Conservation (phyloP, 2,888 invertebrate genomes). For the Hypselothyrea guttata region DNA sequence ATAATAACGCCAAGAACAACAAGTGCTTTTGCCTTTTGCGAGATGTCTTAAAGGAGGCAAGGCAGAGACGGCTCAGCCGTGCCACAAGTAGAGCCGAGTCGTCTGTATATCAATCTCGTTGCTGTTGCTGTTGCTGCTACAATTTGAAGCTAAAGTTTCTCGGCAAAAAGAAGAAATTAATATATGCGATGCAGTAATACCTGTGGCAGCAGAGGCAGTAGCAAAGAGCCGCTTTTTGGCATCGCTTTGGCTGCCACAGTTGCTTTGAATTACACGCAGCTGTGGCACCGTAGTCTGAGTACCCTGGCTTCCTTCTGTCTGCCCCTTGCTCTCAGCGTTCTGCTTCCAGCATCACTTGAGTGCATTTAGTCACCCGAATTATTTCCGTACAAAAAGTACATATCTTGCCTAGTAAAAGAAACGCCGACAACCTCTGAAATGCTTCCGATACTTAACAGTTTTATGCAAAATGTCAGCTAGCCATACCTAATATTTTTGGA, state of each 20-base stretch:
- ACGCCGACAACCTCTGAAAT: conserved; percentile 59
- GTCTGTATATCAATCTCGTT: conserved; percentile 69
- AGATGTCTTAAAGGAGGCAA: conserved; percentile 53
- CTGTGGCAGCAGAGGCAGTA: conserved; percentile 4
- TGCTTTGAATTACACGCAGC: conserved; percentile 76
- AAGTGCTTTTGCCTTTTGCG: conserved; percentile 29
- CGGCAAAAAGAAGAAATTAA: conserved; percentile 67
- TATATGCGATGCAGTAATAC: conserved; percentile 66
- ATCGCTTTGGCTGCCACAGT: conserved; percentile 70
- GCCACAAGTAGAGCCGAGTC: conserved; percentile 50
- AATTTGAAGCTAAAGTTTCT: conserved; percentile 76
- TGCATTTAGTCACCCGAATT: conserved; percentile 77
- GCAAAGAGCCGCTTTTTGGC: conserved; percentile 45
- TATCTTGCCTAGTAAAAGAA: conserved; percentile 41
- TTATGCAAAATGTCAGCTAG: conserved; percentile 61
- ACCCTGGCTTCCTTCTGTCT: too few relatives aligned
- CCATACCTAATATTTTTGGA: too few relatives aligned
- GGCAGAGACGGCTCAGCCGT: conserved; percentile 44
- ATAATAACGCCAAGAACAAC: conserved; percentile 18
- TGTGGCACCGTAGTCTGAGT: conserved; percentile 39
- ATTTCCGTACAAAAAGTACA: conserved; percentile 77
- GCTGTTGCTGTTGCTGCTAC: conserved; percentile 32
- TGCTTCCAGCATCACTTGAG: conserved; percentile 36
- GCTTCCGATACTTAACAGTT: conserved; percentile 68
- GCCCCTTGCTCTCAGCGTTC: too few relatives aligned